phyloP scores from a whole-genome alignment of 1,140 invertebrate genomes.

The Oedothorax gibbosus region DNA sequence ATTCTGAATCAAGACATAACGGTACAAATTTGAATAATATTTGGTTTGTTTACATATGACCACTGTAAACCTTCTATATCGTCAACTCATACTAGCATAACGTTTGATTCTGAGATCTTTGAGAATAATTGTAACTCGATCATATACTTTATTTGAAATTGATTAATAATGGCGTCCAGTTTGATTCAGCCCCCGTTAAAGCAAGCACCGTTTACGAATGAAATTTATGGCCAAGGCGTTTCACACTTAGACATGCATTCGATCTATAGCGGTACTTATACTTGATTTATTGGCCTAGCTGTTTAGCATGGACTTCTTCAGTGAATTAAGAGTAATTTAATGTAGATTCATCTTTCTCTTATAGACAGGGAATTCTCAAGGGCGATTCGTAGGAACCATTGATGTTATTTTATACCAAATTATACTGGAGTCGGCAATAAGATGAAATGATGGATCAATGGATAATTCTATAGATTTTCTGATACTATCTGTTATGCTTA shows the following conservation, averaged over 20 bases:
- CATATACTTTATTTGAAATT: not conserved
- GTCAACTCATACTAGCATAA: no score
- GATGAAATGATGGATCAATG: conserved; percentile 15
- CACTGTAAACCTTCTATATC: no score
- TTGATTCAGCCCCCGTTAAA: conserved; percentile 24
- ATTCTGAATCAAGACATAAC: no score
- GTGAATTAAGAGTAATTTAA: conserved; percentile 47
- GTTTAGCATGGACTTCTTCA: conserved; percentile 36
- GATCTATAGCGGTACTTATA: conserved; percentile 42
- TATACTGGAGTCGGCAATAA: conserved; percentile 25
- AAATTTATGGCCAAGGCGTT: conserved; percentile 47
- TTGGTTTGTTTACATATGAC: no score
- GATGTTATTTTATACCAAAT: conserved; percentile 25
- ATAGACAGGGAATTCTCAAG: conserved; percentile 34
- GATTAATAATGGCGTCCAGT: conserved; percentile 36
- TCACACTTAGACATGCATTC: conserved; percentile 38
- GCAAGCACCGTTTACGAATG: conserved; percentile 9
- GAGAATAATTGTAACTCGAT: no score
- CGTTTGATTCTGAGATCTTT: no score
- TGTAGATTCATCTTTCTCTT: conserved; percentile 36
- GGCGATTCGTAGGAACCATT: conserved; percentile 13
- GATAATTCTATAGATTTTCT: not conserved
- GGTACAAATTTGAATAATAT: no score
- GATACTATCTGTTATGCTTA: no score
- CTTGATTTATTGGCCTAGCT: conserved; percentile 45